Percentiles rank a stretch among this genome's conserved stretches.
These are phyloP conservation scores for Orycteropus afer DNA, from an alignment of 2,113 vertebrate genomes.

Conservation along the genomic window DNA sequence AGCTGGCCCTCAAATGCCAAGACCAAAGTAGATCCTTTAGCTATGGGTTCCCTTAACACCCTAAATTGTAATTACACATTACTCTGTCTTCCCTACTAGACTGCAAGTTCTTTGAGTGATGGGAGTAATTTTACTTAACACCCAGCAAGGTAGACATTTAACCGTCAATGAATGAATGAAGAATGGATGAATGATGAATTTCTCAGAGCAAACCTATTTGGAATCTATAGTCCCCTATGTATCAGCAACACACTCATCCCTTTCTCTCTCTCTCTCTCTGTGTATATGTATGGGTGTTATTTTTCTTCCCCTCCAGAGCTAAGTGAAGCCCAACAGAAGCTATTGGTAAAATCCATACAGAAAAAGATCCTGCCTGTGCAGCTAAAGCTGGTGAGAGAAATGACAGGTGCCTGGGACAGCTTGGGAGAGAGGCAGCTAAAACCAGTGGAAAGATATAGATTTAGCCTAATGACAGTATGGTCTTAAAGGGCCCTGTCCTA, in stretches of 20 bases:
- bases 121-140: not conserved
- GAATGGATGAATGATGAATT: not conserved
- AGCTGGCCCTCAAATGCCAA: not conserved
- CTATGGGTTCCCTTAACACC: not conserved
- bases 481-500: not conserved
- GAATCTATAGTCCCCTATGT: not conserved
- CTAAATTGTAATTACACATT: fast-evolving
- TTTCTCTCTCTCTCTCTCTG: no score
- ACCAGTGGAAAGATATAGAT: not conserved
- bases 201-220: not conserved
- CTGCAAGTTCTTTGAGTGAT: not conserved
- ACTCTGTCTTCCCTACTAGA: not conserved
- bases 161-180: not conserved
- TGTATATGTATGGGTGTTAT: no score
- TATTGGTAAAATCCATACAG: constrained; percentile 81
- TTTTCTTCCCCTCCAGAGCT: constrained; percentile 74
- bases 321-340: constrained; percentile 79
- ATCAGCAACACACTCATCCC: not conserved
- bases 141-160: not conserved
- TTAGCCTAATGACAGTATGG: not conserved
- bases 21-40: not conserved
- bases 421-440: not conserved
- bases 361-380: constrained; percentile 77
- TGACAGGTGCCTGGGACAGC: no score
- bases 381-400: constrained; percentile 82